Percentiles rank a stretch among this genome's conserved stretches.
phyloP scores from a whole-genome alignment of 2,888 invertebrate species.

The Lamellibrachia satsuma region DNA sequence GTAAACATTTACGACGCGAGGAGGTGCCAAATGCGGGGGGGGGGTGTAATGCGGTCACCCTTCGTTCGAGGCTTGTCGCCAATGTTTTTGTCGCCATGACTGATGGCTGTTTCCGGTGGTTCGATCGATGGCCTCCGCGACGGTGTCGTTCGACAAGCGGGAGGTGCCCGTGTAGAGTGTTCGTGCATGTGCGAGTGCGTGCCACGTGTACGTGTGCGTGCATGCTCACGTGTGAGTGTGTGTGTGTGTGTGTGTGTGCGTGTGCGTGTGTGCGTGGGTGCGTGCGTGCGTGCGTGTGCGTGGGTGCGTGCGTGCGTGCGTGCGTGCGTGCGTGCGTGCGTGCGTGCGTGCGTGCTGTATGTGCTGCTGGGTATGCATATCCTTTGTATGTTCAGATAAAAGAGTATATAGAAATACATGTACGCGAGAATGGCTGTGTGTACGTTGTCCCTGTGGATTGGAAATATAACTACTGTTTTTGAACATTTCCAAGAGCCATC shows the following conservation, averaged over 20 bases:
- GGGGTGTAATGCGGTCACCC: neutral
- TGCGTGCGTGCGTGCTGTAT: neutral
- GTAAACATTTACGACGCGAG: neutral
- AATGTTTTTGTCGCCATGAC: neutral
- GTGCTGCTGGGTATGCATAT: slow-evolving; percentile 24
- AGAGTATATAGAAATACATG: neutral
- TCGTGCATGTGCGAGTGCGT: neutral
- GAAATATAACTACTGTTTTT: neutral
- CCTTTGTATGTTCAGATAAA: neutral
- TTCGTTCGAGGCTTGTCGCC: neutral
- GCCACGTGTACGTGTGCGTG: slow-evolving; percentile 28
- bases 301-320: neutral
- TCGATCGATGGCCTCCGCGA: neutral
- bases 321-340: neutral
- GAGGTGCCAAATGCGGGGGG: neutral
- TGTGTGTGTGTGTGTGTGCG: slow-evolving; percentile 30
- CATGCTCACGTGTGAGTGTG: slow-evolving; percentile 26
- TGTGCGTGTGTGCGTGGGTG: slow-evolving; percentile 29
- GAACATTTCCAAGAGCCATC: neutral
- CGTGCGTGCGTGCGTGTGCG: slow-evolving; percentile 28
- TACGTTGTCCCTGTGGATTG: neutral
- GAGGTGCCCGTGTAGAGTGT: neutral
- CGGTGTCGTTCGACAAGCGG: neutral
- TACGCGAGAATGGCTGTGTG: neutral
- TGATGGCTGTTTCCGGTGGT: neutral